Evolutionary conservation across 2,888 invertebrate species (phyloP), one percentile per base, ranked within the genome.

Genomic region (Allygus modestus): DNA sequence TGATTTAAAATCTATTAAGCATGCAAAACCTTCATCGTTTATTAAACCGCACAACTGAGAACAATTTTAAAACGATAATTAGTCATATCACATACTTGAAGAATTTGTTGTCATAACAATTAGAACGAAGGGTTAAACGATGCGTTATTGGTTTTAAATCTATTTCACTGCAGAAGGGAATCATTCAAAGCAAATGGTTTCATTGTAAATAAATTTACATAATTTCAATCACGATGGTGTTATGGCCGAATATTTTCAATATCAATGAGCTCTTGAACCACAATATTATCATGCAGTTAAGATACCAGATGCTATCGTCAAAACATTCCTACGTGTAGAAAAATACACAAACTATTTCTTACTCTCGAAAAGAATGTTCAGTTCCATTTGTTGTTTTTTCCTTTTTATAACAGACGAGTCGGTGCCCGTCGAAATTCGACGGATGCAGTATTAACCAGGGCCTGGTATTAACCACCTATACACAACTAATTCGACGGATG

Each of bases 181-280:
- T 51, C 2, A 51, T 26, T 65, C 15, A 65, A 65, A 15, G 12
- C 31, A 65, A 31, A 65, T 31, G 26, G 26, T 28, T 65, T 65
- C 31, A 26, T 65, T 65, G 65, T 65, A 65, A 65, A 65, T 65
- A 65, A 58, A 9, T 2, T 65, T 65, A 65, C 65, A 65, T 65
- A 20, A 58, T 58, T 51, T n/a, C 58, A 58, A 23, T 58, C 58
- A 23, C 12, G 12, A 5, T 65, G 65, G 28, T 31, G 65, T 28
- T 65, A 65, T 31, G 17, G 17, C 28, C 65, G 20, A 65, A 65
- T 65, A 65, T 26, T 31, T 65, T 28, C 20, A 65, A n/a, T 65
- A 65, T 65, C 65, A 15, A 65, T 9, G 2, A 65, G 65, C 65
- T 65, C 65, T 65, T 65, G 65, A 65, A 65, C 65, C 65, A 4